Percentiles rank a stretch among this genome's conserved stretches.
These are phyloP conservation scores for Caenorhabditis doughertyi DNA, from an alignment of 2,888 invertebrate species.

Conservation along the genomic window DNA sequence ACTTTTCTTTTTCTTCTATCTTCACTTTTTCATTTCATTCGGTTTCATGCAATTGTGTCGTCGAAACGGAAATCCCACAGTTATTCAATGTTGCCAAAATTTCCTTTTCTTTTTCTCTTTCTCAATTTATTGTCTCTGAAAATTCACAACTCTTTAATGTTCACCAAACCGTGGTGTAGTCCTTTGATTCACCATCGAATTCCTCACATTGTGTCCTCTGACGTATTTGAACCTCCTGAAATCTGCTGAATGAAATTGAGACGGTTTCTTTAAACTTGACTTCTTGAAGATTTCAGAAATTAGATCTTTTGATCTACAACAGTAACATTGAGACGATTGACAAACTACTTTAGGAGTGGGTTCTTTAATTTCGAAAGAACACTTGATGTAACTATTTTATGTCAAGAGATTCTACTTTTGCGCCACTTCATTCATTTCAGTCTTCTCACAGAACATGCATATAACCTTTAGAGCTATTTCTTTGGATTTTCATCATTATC, in stretches of 20 bases:
- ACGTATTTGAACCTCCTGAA: conserved; percentile 9
- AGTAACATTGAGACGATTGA: background rate
- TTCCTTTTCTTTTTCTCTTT: conserved; percentile 10
- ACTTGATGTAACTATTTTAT: background rate
- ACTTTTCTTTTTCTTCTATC: conserved; percentile 21
- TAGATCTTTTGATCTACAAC: background rate
- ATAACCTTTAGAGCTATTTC: too few species aligned
- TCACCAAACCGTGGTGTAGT: background rate
- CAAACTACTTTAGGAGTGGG: background rate
- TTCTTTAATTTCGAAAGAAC: background rate
- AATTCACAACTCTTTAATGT: background rate
- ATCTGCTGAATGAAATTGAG: conserved; percentile 43
- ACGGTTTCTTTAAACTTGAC: conserved; percentile 1
- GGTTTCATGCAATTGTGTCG: conserved; percentile 62
- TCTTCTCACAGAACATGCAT: too few species aligned
- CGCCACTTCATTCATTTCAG: too few species aligned
- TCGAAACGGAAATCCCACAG: conserved; percentile 51
- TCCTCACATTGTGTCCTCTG: conserved; percentile 20
- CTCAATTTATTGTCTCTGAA: conserved; percentile 5
- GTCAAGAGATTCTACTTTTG: too few species aligned
- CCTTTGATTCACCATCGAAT: background rate
- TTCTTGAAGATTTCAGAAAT: background rate
- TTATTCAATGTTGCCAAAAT: conserved; percentile 40
- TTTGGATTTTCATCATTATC: too few species aligned
- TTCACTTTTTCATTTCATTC: conserved; percentile 52